Conservation (phyloP, 2,113 vertebrate species). For the Cyprinus carpio region DNA sequence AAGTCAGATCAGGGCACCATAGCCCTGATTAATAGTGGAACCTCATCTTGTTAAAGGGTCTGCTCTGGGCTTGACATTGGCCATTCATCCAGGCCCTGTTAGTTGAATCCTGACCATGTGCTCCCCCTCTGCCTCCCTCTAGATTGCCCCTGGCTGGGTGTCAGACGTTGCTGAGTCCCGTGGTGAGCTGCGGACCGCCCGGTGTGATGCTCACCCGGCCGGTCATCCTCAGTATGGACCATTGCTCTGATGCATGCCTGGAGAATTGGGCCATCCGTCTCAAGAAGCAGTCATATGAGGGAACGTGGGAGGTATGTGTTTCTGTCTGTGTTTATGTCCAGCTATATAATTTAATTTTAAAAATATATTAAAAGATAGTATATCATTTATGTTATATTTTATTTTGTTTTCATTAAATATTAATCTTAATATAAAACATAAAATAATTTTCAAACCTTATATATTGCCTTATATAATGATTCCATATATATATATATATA, state of each 20-base stretch:
- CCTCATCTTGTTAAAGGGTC: background rate
- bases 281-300: slow-evolving; percentile 96
- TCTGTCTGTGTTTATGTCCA: background rate
- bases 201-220: slow-evolving; percentile 94
- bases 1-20: slow-evolving; percentile 16
- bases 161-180: slow-evolving; percentile 95
- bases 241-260: slow-evolving; percentile 90
- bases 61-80: slow-evolving; percentile 11
- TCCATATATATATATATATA: too few species aligned
- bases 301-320: slow-evolving; percentile 92
- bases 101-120: background rate
- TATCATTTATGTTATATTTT: too few species aligned
- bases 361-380: too few species aligned
- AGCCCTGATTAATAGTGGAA: slow-evolving; percentile 26
- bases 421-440: too few species aligned
- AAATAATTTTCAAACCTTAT: too few species aligned
- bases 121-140: slow-evolving; percentile 52
- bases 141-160: slow-evolving; percentile 94
- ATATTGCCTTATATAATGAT: too few species aligned
- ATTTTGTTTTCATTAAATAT: too few species aligned
- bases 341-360: too few species aligned
- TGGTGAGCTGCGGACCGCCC: slow-evolving; percentile 96
- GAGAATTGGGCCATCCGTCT: slow-evolving; percentile 96
- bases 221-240: slow-evolving; percentile 94
- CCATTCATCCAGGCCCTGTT: background rate